Evolutionary conservation across 2,113 vertebrate species (phyloP).

Genomic region (Felis catus): F.catus_Fca126_mat1.0 CM031426.1:32693501-32694000

Average conservation of each 20-base stretch:
- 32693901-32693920: conserved; percentile 81
- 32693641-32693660: background rate
- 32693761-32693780: background rate
- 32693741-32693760: background rate
- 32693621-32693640: too few species aligned
- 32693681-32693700: background rate
- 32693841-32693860: conserved; percentile 1
- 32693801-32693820: conserved; percentile 66
- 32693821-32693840: background rate
- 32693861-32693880: conserved; percentile 50
- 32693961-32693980: conserved; percentile 86
- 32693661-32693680: background rate
- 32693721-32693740: background rate
- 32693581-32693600: too few species aligned
- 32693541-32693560: too few species aligned
- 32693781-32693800: conserved; percentile 32
- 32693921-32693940: conserved; percentile 87
- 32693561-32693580: too few species aligned
- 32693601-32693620: too few species aligned
- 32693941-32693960: conserved; percentile 88
- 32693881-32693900: conserved; percentile 43
- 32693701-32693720: background rate
- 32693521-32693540: too few species aligned
- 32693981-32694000: conserved; percentile 87
- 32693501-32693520: too few species aligned